Evolutionary conservation across 2,113 vertebrate species (phyloP), one percentile per base, ranked within the genome.

Genomic region (Phylloscopus trochiloides): DNA sequence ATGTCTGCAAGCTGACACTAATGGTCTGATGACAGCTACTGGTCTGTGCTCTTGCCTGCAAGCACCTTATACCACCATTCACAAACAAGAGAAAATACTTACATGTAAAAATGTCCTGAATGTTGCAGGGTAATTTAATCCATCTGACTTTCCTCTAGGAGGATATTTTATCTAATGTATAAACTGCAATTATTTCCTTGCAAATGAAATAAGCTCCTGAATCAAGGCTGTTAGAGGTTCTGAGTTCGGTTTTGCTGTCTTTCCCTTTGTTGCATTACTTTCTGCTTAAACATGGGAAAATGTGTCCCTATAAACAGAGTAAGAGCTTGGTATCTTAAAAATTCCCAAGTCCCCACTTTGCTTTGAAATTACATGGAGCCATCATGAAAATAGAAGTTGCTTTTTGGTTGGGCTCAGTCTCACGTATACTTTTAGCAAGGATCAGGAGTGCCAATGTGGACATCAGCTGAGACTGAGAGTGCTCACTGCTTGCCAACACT

Each of bases 1-100:
- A 52, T 1, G 9, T 83, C 75, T 96, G 94, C 94, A 94, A 95
- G 75, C 59, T 94, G 95, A 96, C 74, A 95, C 94, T 97, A 96
- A 97, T 55, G 55, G 94, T 88, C 79, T 96, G 96, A 80, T 93
- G 94, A 96, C 93, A 96, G 94, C 86, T 92, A 74, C 47, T 62
- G 78, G 54, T 73, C 88, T 88, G 32, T 74, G 57, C 1, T 1
- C 29, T 74, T 81, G 55, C 52, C 36, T 88, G 31, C 51, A 78
- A 90, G 93, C 43, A 71, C 42, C 16, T 55, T 57, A 82, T 58
- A 67, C 15, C 42, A 78, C 70, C 87, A 90, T 88, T 96, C 91
- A 95, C 5, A 0, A 85, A 72, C 22, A 92, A 29, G 25, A 80
- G 38, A 89, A 51, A 87, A 85, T 26, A 75, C 14, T n/a, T 66